These are phyloP conservation scores for Saiga tatarica DNA, from an alignment of 2,113 vertebrate species.

Conservation along the genomic window DNA sequence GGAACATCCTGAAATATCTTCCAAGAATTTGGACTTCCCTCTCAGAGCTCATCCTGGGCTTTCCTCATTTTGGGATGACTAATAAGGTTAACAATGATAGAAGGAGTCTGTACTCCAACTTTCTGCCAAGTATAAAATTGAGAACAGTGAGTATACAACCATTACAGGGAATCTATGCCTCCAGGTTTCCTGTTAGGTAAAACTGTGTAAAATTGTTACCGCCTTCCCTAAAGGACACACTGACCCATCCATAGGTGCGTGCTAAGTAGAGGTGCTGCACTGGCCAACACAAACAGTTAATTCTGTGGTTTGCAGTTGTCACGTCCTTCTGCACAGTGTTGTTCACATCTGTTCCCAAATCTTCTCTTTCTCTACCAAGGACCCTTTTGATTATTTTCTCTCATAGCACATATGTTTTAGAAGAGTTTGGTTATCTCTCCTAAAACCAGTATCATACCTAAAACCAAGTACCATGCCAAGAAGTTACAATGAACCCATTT, in stretches of 20 bases:
- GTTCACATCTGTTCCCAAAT: too few relatives aligned
- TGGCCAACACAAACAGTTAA: neutral
- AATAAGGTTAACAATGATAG: neutral
- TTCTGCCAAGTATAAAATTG: neutral
- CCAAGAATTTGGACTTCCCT: neutral
- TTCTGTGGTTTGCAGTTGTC: neutral
- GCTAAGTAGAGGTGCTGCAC: neutral
- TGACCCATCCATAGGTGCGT: too few relatives aligned
- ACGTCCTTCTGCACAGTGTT: neutral
- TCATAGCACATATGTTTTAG: neutral
- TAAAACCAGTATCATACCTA: neutral
- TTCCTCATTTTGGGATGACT: neutral
- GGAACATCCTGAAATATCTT: neutral
- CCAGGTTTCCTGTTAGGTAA: neutral
- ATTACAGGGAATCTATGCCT: neutral
- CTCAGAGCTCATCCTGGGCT: neutral
- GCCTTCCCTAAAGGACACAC: neutral
- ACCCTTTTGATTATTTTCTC: neutral
- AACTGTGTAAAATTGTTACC: neutral
- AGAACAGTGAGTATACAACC: neutral
- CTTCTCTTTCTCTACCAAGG: neutral
- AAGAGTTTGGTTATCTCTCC: neutral
- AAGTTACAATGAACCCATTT: neutral
- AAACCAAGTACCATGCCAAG: neutral
- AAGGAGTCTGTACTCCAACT: neutral